Evolutionary conservation across 2,888 invertebrate genomes (phyloP), one percentile per base, ranked within the genome.

Genomic region (Sialis lutaria): DNA sequence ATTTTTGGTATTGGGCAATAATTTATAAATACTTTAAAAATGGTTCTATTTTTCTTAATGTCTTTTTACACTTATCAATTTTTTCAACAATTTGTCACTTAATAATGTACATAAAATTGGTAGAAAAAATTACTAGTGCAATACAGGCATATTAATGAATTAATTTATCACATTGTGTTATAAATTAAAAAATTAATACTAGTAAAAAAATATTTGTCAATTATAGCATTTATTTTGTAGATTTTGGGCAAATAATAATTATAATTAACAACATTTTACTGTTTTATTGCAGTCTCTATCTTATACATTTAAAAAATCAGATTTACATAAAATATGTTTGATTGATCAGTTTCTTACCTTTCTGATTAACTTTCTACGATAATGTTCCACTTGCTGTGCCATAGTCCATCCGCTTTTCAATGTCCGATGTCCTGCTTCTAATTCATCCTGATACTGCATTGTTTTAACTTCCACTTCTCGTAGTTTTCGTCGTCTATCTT

Each of bases 401-500:
- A 88, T 69, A 6, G 80, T 73, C 75, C 87, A 83, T 6, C 79
- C 86, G 44, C 77, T 64, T 56, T 86, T 82, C 22, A 83, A 61
- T 34, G 74, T 72, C 49, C 84, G 72, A 56, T 78, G 74, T 1
- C 93, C 93, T 3, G 82, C 81, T 68, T 96, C 96, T 55, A 96
- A 65, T 64, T 95, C 95, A 69, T 96, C 96, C 65, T 92, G 91
- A 70, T 92, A 96, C 62, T 89, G 87, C 69, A 96, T 76, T 46
- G 90, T 88, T 68, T 91, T 90, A 54, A 95, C 79, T 70, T 97
- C 97, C 57, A 98, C 88, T 64, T 96, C 95, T 30, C 96, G 74
- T 49, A 90, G 65, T 57, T 80, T 78, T 53, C 73, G 75, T 42
- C 89, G 77, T 55, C 81, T 74, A 58, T 83, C 79, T 59, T 80